These are phyloP conservation scores for Geopemphigus sp. DNA, from an alignment of 1,140 invertebrate species.

Conservation along the genomic window DNA sequence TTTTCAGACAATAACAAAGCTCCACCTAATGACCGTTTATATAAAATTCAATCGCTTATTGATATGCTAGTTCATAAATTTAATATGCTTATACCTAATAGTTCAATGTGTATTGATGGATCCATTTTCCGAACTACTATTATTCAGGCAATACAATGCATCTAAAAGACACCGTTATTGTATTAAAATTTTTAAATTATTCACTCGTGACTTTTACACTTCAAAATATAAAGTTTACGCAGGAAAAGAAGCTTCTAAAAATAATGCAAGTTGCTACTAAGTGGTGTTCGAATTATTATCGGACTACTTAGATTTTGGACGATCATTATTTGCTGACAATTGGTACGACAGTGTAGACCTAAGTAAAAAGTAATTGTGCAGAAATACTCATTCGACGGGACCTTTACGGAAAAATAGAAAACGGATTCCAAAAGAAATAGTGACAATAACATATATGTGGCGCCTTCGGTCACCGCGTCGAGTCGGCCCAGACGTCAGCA, in stretches of 20 bases:
- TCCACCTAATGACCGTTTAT: too few species aligned
- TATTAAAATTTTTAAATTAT: conserved; percentile 56
- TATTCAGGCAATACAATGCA: conserved; percentile 56
- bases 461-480: too few species aligned
- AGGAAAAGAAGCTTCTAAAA: background rate
- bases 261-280: background rate
- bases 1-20: too few species aligned
- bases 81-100: conserved; percentile 33
- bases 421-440: conserved; percentile 46
- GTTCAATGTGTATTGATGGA: conserved; percentile 56
- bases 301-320: background rate
- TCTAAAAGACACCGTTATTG: conserved; percentile 56
- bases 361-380: conserved; percentile 51
- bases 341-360: conserved; percentile 52
- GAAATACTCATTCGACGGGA: conserved; percentile 51
- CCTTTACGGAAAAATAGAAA: conserved; percentile 50
- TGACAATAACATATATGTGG: too few species aligned
- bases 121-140: conserved; percentile 55
- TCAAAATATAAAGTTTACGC: conserved; percentile 53
- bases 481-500: too few species aligned
- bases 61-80: too few species aligned
- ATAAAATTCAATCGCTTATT: too few species aligned
- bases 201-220: conserved; percentile 53
- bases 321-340: conserved; percentile 27
- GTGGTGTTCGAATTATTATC: conserved; percentile 14